These are phyloP conservation scores for Cyrtodaria siliqua DNA, from an alignment of 2,888 invertebrate species.

Conservation along the genomic window DNA sequence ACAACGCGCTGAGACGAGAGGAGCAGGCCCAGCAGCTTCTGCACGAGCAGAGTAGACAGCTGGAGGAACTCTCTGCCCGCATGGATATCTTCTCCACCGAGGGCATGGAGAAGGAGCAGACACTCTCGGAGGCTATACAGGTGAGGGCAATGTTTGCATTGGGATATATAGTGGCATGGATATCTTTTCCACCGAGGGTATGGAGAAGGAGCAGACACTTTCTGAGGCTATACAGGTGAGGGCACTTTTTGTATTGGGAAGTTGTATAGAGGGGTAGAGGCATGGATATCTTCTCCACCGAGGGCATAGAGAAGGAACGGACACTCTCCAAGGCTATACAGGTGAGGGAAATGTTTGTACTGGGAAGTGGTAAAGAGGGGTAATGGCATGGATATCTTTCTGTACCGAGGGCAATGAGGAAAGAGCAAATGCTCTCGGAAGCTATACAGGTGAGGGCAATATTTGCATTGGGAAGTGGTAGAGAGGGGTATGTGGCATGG, in stretches of 20 bases:
- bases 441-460: conserved; percentile 78
- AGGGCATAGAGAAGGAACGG: conserved; percentile 78
- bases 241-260: too few relatives aligned
- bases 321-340: conserved; percentile 78
- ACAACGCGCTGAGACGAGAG: conserved; percentile 80
- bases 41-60: conserved; percentile 81
- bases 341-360: conserved; percentile 76
- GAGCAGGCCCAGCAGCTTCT: conserved; percentile 82
- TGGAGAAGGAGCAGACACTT: conserved; percentile 78
- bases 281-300: conserved; percentile 75
- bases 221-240: conserved; percentile 79
- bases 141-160: too few relatives aligned
- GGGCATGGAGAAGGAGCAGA: conserved; percentile 78
- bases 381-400: conserved; percentile 76
- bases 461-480: too few relatives aligned
- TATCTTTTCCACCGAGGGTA: conserved; percentile 74
- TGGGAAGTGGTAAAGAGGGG: too few relatives aligned
- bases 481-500: too few relatives aligned
- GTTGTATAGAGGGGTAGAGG: too few relatives aligned
- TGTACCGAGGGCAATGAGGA: conserved; percentile 77
- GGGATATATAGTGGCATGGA: too few relatives aligned
- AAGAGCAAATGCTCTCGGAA: conserved; percentile 77
- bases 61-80: conserved; percentile 76
- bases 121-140: conserved; percentile 78
- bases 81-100: conserved; percentile 77